Conservation (phyloP, 2,797 vertebrate species). For the Eleutherodactylus coqui region DNA sequence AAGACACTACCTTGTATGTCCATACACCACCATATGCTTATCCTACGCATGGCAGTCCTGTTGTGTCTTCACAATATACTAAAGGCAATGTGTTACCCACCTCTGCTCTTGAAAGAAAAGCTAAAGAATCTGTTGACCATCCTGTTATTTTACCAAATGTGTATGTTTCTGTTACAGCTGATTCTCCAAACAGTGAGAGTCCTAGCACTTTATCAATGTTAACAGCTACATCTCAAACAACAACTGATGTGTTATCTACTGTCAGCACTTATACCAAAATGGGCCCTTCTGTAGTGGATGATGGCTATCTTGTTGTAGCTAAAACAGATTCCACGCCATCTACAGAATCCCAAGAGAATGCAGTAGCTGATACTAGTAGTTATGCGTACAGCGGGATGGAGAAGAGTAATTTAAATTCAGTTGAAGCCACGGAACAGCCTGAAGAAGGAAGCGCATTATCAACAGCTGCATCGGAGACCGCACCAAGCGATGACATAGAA, state of each 20-base stretch:
- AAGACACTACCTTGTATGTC: conserved; percentile 67
- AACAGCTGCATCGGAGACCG: conserved; percentile 66
- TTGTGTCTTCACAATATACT: conserved; percentile 67
- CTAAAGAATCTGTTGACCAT: conserved; percentile 66
- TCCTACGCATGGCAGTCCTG: conserved; percentile 68
- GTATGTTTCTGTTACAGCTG: conserved; percentile 79
- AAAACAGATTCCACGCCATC: conserved; percentile 84
- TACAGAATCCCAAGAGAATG: conserved; percentile 79
- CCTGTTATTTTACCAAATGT: conserved; percentile 70
- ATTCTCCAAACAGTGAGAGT: conserved; percentile 70
- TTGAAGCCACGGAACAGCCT: conserved; percentile 77
- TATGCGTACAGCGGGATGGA: conserved; percentile 72
- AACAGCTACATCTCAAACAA: conserved; percentile 71
- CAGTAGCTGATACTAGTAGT: conserved; percentile 79
- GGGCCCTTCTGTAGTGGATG: conserved; percentile 76
- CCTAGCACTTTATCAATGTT: conserved; percentile 71
- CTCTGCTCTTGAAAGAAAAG: conserved; percentile 69
- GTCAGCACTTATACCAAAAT: conserved; percentile 70
- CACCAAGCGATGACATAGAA: conserved; percentile 62
- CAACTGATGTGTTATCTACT: conserved; percentile 73
- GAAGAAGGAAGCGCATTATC: conserved; percentile 70
- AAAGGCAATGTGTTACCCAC: conserved; percentile 67
- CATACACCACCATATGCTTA: conserved; percentile 64
- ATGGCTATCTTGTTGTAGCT: conserved; percentile 78
- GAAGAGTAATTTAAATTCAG: conserved; percentile 72